These are phyloP conservation scores for Xerus rutilus DNA, from an alignment of 2,797 vertebrate species.

Conservation along the genomic window DNA sequence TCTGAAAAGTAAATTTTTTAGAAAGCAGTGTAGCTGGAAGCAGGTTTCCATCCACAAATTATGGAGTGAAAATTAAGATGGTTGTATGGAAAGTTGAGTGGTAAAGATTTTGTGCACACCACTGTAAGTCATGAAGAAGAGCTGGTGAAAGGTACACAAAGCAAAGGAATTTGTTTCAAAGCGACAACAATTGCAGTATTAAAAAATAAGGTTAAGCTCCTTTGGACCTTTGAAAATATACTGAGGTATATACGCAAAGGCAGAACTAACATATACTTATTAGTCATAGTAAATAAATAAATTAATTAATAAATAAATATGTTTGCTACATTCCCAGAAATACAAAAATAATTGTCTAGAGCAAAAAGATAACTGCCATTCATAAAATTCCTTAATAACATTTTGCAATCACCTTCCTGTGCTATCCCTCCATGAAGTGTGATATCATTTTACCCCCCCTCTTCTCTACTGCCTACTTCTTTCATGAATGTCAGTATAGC, in stretches of 20 bases:
- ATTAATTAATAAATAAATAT: background rate
- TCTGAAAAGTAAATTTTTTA: conserved; percentile 36
- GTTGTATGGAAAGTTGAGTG: background rate
- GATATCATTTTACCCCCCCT: background rate
- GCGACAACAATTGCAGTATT: background rate
- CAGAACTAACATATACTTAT: background rate
- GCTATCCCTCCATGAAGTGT: background rate
- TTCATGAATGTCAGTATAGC: background rate
- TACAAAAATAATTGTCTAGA: conserved; percentile 12
- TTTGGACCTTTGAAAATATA: conserved; percentile 44
- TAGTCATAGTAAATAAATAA: background rate
- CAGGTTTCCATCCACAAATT: background rate
- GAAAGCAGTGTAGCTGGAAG: background rate
- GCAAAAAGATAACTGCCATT: conserved; percentile 13
- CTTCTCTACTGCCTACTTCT: background rate
- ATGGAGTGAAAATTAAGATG: background rate
- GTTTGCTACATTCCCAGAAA: background rate
- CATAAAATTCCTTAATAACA: background rate
- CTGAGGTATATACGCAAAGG: background rate
- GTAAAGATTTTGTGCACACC: background rate
- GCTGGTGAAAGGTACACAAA: background rate
- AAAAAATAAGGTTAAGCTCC: background rate
- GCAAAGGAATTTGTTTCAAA: background rate
- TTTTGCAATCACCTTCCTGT: background rate
- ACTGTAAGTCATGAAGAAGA: background rate